A percentile compares a stretch with the other conserved stretches of the same genome.
Conservation (phyloP, 1,140 invertebrate genomes). For the Coptotermes formosanus region DNA sequence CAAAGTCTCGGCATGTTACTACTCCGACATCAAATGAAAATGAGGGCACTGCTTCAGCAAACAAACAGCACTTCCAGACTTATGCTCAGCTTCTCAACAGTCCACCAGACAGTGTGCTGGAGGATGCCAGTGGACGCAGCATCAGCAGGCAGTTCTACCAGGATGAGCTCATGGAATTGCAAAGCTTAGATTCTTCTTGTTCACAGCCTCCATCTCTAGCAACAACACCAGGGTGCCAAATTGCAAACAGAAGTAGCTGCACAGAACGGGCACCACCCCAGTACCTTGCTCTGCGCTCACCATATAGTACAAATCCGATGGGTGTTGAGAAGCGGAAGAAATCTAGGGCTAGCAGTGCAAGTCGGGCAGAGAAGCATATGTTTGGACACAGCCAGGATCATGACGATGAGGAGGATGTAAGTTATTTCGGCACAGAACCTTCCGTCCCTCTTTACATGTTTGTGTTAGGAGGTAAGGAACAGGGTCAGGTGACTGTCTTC, state of each 20-base stretch:
- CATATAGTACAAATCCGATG: slow-evolving; percentile 29
- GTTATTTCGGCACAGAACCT: slow-evolving; percentile 38
- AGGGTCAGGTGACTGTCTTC: slow-evolving; percentile 65
- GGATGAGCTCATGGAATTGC: slow-evolving; percentile 31
- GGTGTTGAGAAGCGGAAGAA: slow-evolving; percentile 43
- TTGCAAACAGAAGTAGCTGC: neutral
- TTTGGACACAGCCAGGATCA: slow-evolving; percentile 48
- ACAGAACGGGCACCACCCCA: slow-evolving; percentile 43
- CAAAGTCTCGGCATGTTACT: slow-evolving; percentile 29
- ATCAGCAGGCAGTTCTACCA: slow-evolving; percentile 38
- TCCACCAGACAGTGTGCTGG: slow-evolving; percentile 54
- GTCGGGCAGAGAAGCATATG: slow-evolving; percentile 30
- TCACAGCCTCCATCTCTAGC: slow-evolving; percentile 4
- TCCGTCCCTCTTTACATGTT: slow-evolving; percentile 62
- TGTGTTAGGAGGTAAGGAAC: slow-evolving; percentile 63
- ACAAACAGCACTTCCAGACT: slow-evolving; percentile 23
- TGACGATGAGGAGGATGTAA: slow-evolving; percentile 21
- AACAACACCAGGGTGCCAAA: neutral
- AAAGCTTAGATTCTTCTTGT: slow-evolving; percentile 8
- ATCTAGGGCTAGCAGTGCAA: slow-evolving; percentile 49
- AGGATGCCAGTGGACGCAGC: slow-evolving; percentile 49
- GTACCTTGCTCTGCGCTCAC: slow-evolving; percentile 42
- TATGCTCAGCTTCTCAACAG: slow-evolving; percentile 54
- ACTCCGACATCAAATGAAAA: slow-evolving; percentile 9
- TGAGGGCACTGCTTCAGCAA: neutral